These are phyloP conservation scores for Protobothrops flavoviridis DNA, from an alignment of 2,113 vertebrate species.

Conservation along the genomic window DNA sequence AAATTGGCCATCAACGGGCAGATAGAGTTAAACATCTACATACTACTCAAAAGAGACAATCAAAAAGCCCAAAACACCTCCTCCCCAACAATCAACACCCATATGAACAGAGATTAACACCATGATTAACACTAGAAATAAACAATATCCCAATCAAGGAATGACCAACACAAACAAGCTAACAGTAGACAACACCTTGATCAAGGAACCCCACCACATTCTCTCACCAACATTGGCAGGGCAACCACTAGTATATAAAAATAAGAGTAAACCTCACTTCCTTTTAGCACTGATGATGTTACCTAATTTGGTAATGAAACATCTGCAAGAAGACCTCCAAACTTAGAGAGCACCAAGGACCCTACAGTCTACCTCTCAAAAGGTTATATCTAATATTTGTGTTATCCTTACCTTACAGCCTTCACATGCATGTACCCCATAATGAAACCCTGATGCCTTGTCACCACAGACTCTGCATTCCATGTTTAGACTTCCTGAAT, in stretches of 20 bases:
- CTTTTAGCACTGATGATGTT: not conserved
- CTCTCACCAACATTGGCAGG: not conserved
- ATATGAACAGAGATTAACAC: not conserved
- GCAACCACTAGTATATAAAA: not conserved
- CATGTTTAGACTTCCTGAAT: slow-evolving; percentile 79
- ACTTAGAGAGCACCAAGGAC: not conserved
- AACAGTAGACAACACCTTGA: not conserved
- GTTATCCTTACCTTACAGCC: slow-evolving; percentile 87
- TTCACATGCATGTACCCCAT: slow-evolving; percentile 95
- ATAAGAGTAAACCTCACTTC: not conserved
- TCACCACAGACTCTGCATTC: slow-evolving; percentile 96
- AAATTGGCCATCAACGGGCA: not conserved
- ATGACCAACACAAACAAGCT: not conserved
- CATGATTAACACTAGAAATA: not conserved
- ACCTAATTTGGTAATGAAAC: not conserved
- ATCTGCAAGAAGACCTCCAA: not conserved
- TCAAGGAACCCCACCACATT: not conserved
- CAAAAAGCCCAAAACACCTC: not conserved
- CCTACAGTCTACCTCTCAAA: not conserved
- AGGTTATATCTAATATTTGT: not conserved
- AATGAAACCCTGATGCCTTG: slow-evolving; percentile 96
- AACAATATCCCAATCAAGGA: not conserved
- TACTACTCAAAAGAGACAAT: not conserved
- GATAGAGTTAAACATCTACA: not conserved
- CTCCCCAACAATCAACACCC: not conserved